phyloP scores from a whole-genome alignment of 2,888 invertebrate species.

The Phaedon cochleariae region DNA sequence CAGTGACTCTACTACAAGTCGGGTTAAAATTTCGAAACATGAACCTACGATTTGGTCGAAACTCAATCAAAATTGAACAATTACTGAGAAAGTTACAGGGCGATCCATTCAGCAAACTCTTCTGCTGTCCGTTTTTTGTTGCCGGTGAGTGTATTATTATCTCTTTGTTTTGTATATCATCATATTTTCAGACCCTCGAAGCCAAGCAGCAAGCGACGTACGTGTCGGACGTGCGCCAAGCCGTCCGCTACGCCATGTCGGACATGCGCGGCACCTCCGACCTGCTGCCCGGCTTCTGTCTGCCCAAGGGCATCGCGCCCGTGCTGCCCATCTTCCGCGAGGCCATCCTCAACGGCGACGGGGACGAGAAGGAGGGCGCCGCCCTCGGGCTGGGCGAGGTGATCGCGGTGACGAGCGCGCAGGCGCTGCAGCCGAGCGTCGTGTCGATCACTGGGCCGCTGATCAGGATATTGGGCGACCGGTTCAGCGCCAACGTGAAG shows the following conservation, averaged over 20 bases:
- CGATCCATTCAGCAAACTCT: no score
- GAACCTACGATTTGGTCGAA: no score
- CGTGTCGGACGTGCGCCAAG: slow-evolving; percentile 90
- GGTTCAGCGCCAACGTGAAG: slow-evolving; percentile 94
- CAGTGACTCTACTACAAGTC: no score
- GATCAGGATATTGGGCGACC: slow-evolving; percentile 95
- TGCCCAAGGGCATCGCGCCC: slow-evolving; percentile 91
- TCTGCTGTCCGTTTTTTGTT: no score
- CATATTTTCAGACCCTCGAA: slow-evolving; percentile 72
- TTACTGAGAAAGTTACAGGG: no score
- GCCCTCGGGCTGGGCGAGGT: slow-evolving; percentile 86
- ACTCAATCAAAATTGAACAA: no score
- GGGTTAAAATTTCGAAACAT: no score
- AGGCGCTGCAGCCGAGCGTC: slow-evolving; percentile 93
- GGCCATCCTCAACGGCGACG: slow-evolving; percentile 92
- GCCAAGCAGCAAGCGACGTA: slow-evolving; percentile 85
- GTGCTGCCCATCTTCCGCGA: slow-evolving; percentile 95
- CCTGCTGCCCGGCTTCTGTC: slow-evolving; percentile 89
- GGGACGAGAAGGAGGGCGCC: slow-evolving; percentile 95
- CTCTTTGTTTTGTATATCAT: no score
- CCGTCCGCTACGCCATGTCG: slow-evolving; percentile 88
- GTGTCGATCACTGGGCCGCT: slow-evolving; percentile 97
- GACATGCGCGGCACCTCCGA: slow-evolving; percentile 79
- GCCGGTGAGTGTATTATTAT: no score
- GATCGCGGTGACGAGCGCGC: slow-evolving; percentile 83